Evolutionary conservation across 2,113 vertebrate species (phyloP).

Genomic region (Hemiprocne comata): DNA sequence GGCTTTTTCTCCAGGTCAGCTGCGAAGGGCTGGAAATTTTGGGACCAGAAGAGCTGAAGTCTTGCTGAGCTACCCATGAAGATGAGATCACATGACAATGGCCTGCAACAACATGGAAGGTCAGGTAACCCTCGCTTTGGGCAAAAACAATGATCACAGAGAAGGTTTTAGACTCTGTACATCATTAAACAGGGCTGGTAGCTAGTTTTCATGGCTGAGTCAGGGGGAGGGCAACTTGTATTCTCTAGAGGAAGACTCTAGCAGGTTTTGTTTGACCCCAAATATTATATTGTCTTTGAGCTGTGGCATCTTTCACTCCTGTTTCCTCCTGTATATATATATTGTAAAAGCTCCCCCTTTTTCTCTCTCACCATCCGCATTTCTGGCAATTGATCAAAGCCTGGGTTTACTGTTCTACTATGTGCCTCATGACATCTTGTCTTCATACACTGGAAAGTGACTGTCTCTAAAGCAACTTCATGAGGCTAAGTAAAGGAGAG

Average conservation of each 20-base stretch:
- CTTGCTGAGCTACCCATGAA: background rate
- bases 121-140: background rate
- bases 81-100: background rate
- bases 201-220: background rate
- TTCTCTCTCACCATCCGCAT: background rate
- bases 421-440: background rate
- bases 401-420: background rate
- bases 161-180: background rate
- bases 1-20: background rate
- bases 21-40: background rate
- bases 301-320: background rate
- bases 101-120: background rate
- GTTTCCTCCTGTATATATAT: background rate
- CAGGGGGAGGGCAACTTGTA: background rate
- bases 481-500: background rate
- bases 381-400: conserved; percentile 4
- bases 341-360: background rate
- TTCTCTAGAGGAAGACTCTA: background rate
- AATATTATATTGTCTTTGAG: background rate
- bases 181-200: background rate
- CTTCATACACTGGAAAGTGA: background rate
- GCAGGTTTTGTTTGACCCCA: background rate
- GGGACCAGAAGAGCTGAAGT: background rate
- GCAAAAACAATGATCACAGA: background rate
- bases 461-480: background rate